A percentile compares a stretch with the other conserved stretches of the same genome.
phyloP scores from a whole-genome alignment of 2,888 invertebrate species.

The Drosophila histrio region DNA sequence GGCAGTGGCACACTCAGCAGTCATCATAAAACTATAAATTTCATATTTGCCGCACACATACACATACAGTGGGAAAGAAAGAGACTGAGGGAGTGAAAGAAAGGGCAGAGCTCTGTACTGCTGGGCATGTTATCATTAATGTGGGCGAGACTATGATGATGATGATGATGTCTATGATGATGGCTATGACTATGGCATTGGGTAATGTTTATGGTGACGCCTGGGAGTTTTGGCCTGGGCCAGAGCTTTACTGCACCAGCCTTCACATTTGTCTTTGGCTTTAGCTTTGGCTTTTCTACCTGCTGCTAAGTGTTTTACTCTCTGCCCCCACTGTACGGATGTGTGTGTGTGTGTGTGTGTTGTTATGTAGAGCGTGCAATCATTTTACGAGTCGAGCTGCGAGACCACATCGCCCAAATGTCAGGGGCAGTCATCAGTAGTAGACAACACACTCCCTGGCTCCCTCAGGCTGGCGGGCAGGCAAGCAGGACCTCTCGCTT shows the following conservation, averaged over 20 bases:
- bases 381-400: constrained; percentile 74
- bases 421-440: constrained; percentile 65
- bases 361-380: constrained; percentile 74
- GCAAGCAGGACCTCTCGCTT: not conserved
- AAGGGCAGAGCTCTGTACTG: constrained; percentile 21
- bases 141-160: constrained; percentile 63
- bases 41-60: constrained; percentile 73
- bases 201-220: constrained; percentile 78
- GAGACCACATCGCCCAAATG: constrained; percentile 60
- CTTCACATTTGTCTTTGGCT: constrained; percentile 58
- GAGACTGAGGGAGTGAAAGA: not conserved
- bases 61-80: constrained; percentile 7
- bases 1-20: constrained; percentile 79
- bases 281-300: constrained; percentile 58
- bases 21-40: constrained; percentile 82
- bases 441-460: constrained; percentile 27
- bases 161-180: constrained; percentile 53
- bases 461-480: not conserved
- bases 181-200: constrained; percentile 54
- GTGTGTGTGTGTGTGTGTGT: constrained; percentile 23
- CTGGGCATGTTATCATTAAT: constrained; percentile 70
- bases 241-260: constrained; percentile 32
- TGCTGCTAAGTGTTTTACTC: constrained; percentile 77
- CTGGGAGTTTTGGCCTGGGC: constrained; percentile 66
- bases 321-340: constrained; percentile 19